Conservation (phyloP, 2,113 vertebrate genomes). For the Hemiscyllium ocellatum region DNA sequence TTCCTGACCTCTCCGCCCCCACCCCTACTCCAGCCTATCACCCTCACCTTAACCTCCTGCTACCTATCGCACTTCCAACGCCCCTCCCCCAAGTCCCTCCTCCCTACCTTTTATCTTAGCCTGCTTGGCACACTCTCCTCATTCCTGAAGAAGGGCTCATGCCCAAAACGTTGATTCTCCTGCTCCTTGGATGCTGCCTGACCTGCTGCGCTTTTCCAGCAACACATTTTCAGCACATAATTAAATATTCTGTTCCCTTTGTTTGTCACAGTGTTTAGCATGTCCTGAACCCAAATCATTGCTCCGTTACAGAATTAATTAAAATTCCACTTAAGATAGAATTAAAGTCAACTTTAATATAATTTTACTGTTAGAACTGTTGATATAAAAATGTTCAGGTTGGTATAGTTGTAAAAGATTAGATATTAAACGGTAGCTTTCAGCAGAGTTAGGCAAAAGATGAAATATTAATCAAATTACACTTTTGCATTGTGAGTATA, state of each 20-base stretch:
- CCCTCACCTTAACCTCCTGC: no score
- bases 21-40: no score
- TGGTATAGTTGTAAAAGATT: background rate
- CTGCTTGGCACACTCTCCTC: no score
- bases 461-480: conserved; percentile 9
- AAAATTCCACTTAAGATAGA: background rate
- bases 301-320: background rate
- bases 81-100: no score
- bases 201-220: no score
- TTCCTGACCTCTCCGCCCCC: no score
- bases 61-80: no score
- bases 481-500: background rate
- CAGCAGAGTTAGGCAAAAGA: background rate
- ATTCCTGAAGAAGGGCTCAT: no score
- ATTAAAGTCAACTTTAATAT: background rate
- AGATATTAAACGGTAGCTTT: background rate
- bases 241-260: background rate
- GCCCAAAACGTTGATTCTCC: no score
- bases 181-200: no score
- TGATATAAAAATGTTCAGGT: background rate
- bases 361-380: background rate
- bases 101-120: no score
- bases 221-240: no score
- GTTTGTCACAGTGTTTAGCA: background rate
- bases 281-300: background rate